Evolutionary conservation across 2,113 vertebrate genomes (phyloP).

Genomic region (Hassar affinis): DNA sequence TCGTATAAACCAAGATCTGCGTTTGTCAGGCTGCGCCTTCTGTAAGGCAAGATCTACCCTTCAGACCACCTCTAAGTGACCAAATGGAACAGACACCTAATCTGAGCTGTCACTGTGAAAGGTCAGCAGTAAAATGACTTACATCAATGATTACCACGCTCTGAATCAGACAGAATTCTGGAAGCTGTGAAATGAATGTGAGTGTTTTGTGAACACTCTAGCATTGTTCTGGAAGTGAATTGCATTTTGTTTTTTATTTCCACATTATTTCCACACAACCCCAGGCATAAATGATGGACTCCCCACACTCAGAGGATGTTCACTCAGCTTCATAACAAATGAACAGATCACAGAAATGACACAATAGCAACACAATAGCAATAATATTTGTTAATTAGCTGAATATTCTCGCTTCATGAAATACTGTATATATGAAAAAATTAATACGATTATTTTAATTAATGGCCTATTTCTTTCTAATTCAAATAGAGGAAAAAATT

Average conservation of each 20-base stretch:
- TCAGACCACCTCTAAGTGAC: neutral
- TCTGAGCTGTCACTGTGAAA: neutral
- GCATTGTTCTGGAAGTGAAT: neutral
- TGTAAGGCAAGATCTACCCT: constrained; percentile 32
- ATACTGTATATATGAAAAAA: too few species aligned
- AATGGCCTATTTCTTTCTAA: too few species aligned
- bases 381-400: too few species aligned
- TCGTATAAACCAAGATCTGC: constrained; percentile 51
- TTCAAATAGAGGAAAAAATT: too few species aligned
- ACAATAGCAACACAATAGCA: too few species aligned
- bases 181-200: neutral
- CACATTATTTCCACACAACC: neutral
- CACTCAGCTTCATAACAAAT: too few species aligned
- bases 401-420: too few species aligned
- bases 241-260: constrained; percentile 34
- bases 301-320: too few species aligned
- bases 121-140: neutral
- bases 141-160: neutral
- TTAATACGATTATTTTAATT: too few species aligned
- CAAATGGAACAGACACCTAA: neutral
- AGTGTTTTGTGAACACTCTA: neutral
- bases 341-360: too few species aligned
- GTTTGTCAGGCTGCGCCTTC: constrained; percentile 31
- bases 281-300: too few species aligned
- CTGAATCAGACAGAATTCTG: neutral